Conservation (phyloP, 2,888 invertebrate species). For the Panorpa germanica region DNA sequence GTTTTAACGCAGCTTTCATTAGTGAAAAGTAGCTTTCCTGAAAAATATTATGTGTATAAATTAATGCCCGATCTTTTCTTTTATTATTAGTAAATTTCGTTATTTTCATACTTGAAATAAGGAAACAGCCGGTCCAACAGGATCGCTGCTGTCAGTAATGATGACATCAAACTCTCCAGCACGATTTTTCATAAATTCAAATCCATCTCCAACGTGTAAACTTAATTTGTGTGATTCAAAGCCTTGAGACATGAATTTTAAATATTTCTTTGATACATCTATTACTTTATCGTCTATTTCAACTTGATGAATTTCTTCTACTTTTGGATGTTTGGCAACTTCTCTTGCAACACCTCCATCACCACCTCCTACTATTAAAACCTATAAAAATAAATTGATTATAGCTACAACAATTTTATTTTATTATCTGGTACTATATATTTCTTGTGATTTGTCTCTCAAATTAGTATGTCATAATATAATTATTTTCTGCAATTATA, state of each 20-base stretch:
- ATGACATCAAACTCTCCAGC: conserved; percentile 84
- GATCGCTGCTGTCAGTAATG: conserved; percentile 96
- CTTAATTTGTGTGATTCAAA: conserved; percentile 68
- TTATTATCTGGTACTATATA: too few species aligned
- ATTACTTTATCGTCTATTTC: conserved; percentile 92
- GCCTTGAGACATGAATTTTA: conserved; percentile 82
- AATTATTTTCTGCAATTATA: too few species aligned
- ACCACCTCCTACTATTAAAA: conserved; percentile 91
- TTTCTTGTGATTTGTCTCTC: too few species aligned
- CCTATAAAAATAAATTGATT: conserved; percentile 28
- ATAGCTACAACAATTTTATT: too few species aligned
- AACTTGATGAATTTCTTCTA: conserved; percentile 74
- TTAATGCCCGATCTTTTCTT: too few species aligned
- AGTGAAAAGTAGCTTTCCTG: conserved; percentile 68
- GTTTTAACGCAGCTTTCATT: conserved; percentile 65
- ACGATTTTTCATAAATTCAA: conserved; percentile 81
- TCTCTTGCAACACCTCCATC: conserved; percentile 96
- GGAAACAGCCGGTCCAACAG: conserved; percentile 61
- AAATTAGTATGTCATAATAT: too few species aligned
- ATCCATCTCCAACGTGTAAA: conserved; percentile 81
- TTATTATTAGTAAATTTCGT: conserved; percentile 16
- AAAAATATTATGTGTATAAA: conserved; percentile 33
- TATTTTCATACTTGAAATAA: conserved; percentile 28
- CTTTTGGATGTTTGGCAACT: conserved; percentile 78
- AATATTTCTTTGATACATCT: conserved; percentile 68